These are phyloP conservation scores for Melanerpes formicivorus DNA, from an alignment of 2,113 vertebrate species.

Conservation along the genomic window DNA sequence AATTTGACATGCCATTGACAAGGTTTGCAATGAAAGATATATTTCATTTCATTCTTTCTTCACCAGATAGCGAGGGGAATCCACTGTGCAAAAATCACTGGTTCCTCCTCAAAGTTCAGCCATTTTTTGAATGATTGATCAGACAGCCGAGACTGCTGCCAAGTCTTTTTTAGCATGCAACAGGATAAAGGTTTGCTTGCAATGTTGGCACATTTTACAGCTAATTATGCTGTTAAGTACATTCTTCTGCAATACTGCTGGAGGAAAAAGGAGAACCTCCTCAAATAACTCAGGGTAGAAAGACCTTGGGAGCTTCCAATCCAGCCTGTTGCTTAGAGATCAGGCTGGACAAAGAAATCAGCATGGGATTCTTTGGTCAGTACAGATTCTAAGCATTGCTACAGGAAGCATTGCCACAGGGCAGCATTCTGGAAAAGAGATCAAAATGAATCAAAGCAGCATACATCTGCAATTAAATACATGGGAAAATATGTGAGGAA, in stretches of 20 bases:
- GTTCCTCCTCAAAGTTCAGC: background rate
- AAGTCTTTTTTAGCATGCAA: background rate
- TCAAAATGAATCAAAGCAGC: background rate
- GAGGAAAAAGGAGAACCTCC: background rate
- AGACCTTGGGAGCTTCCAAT: background rate
- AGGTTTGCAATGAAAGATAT: background rate
- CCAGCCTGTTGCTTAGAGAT: background rate
- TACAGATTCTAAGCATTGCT: background rate
- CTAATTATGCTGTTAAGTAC: background rate
- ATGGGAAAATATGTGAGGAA: background rate
- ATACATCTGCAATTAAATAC: background rate
- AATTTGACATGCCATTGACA: background rate
- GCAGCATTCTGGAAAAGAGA: background rate
- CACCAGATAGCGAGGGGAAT: background rate
- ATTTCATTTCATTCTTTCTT: background rate
- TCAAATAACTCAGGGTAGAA: background rate
- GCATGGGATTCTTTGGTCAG: background rate
- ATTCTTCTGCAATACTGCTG: background rate
- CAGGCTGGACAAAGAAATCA: background rate
- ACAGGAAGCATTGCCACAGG: background rate
- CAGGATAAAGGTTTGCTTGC: background rate
- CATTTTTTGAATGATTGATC: background rate
- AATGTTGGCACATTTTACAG: background rate
- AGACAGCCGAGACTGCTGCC: background rate
- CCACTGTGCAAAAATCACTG: background rate